Base-by-base conservation (phyloP, 2,113 vertebrate genomes). In the Neogobius melanostomus region DNA sequence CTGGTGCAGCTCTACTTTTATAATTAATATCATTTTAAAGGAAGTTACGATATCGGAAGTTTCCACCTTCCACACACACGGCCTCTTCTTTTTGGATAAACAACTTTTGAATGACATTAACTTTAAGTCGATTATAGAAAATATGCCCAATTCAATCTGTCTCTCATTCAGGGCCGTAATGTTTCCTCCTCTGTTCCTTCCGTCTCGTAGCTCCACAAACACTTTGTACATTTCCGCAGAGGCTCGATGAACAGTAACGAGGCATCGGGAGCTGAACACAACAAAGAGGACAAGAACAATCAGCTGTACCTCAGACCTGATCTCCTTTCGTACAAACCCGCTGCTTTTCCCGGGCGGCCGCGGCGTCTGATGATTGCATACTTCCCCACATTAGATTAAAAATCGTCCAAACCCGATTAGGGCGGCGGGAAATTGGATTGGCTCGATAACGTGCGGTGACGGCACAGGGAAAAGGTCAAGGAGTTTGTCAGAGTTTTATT, bases 401-500 rank as follows among this genome's bases (percentile, higher is more conserved):
- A 76, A 69, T 68, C 63, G 15, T 16, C 17, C 4, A 28, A 81
- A 76, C 63, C 69, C 47, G 59, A 76, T 76, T 81, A 59, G 63
- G 43, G 15, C 9, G 4, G 9, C 14, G 28, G 57, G 5, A 76
- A 72, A 81, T 74, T 64, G 65, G 59, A 67, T 68, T 75, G 74
- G 49, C 45, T 68, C 6, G 8, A 60, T 64, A 44, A 74, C 46
- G 64, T 57, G 59, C 0, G 8, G 47, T 14, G n/a, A 50, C 5
- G 11, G 43, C 5, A 9, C 46, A 64, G 4, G 53, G 14, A 70
- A 51, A 76, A 42, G 6, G 15, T 7, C 12, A 3, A 59, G 5
- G n/a, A 69, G 52, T 36, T 75, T 62, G 36, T 85, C n/a, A 68
- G 71, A 51, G 65, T 89, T 86, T 86, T 85, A 87, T 87, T 74